phyloP scores from a whole-genome alignment of 2,113 vertebrate genomes.

The Myrmophylax atrothorax region DNA sequence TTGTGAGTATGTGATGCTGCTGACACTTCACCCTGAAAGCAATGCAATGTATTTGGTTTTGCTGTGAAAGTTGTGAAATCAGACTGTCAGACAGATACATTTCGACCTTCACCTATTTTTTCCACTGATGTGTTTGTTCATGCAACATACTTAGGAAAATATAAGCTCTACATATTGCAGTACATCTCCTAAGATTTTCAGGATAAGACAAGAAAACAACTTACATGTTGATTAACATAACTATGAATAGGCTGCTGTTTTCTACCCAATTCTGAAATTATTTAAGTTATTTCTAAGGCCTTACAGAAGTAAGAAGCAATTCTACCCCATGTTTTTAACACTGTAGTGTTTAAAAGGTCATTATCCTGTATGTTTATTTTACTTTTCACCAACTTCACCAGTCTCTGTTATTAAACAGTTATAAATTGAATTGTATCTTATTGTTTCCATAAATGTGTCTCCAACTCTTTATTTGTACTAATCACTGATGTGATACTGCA shows the following conservation, averaged over 20 bases:
- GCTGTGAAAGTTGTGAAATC: neutral
- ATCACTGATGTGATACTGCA: neutral
- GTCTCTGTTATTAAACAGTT: neutral
- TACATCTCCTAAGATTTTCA: neutral
- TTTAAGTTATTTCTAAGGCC: neutral
- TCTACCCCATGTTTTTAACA: neutral
- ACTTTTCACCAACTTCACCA: neutral
- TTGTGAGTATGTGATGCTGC: neutral
- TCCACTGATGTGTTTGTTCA: neutral
- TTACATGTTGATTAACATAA: neutral
- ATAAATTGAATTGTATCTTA: neutral
- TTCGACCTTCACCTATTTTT: neutral
- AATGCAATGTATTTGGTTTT: neutral
- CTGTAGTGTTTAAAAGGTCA: neutral
- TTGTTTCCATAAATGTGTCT: neutral
- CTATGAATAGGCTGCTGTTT: neutral
- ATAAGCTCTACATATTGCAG: neutral
- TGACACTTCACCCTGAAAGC: neutral
- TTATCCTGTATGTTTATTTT: neutral
- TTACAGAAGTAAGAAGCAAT: neutral
- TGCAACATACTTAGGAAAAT: neutral
- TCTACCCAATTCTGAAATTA: neutral
- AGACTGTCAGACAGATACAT: neutral
- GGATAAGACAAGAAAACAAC: neutral
- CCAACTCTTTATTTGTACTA: neutral